phyloP scores from a whole-genome alignment of 2,797 vertebrate species.

The Schizopygopsis malacanthus region DNA sequence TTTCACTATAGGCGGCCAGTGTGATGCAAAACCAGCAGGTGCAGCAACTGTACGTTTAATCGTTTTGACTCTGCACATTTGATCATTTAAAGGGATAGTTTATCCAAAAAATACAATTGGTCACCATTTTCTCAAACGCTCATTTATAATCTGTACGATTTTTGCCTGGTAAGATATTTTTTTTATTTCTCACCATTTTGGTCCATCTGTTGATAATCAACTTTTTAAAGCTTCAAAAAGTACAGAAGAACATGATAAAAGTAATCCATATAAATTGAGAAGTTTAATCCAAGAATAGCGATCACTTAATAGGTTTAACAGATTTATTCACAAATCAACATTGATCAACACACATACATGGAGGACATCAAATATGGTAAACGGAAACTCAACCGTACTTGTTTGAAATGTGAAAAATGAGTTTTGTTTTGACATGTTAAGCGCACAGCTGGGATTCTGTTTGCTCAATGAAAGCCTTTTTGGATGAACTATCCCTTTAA shows the following conservation, averaged over 20 bases:
- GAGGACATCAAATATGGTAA: background rate
- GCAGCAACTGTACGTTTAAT: conserved; percentile 92
- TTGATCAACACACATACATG: background rate
- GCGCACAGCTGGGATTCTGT: background rate
- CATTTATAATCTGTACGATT: background rate
- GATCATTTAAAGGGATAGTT: background rate
- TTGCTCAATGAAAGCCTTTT: background rate
- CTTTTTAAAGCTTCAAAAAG: background rate
- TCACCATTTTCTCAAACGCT: no score
- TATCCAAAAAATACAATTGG: background rate
- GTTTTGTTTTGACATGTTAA: background rate
- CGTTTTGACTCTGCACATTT: background rate
- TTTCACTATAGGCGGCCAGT: conserved; percentile 87
- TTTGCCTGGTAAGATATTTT: background rate
- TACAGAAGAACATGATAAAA: background rate
- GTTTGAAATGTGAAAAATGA: background rate
- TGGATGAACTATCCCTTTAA: background rate
- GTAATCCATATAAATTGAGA: background rate
- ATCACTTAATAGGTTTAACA: background rate
- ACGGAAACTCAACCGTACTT: background rate
- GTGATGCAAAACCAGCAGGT: conserved; percentile 99
- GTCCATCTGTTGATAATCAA: background rate
- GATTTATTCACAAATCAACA: background rate
- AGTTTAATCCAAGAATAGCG: background rate
- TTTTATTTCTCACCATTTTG: background rate